Evolutionary conservation across 1,140 invertebrate genomes (phyloP).

Genomic region (Drosophila pandora): DNA sequence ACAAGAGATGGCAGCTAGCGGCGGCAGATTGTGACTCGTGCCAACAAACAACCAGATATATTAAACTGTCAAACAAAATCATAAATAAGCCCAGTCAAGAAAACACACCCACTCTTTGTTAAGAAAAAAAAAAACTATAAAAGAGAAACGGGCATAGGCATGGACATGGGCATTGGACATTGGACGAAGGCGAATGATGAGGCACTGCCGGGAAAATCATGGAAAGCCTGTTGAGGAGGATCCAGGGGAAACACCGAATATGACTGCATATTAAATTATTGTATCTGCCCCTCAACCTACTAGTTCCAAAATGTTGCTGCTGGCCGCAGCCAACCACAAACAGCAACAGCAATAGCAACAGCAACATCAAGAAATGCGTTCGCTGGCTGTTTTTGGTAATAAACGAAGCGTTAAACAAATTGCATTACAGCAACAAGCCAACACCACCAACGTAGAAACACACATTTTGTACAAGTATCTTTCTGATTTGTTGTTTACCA

Average conservation of each 20-base stretch:
- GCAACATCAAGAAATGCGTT: constrained; percentile 56
- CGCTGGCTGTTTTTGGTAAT: constrained; percentile 77
- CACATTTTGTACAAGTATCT: constrained; percentile 38
- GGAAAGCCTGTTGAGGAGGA: background rate
- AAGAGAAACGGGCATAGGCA: background rate
- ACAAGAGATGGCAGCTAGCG: constrained; percentile 36
- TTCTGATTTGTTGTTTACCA: constrained; percentile 56
- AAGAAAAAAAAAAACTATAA: background rate
- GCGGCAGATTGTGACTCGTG: constrained; percentile 47
- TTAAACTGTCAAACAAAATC: constrained; percentile 64
- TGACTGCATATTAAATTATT: constrained; percentile 25
- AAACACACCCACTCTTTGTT: constrained; percentile 40
- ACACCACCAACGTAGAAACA: constrained; percentile 33
- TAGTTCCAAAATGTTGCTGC: constrained; percentile 40
- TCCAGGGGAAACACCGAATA: constrained; percentile 6
- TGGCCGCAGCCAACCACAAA: constrained; percentile 38
- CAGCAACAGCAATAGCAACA: constrained; percentile 15
- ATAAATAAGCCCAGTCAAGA: constrained; percentile 52
- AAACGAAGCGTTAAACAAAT: constrained; percentile 82
- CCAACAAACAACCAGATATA: constrained; percentile 54
- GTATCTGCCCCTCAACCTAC: constrained; percentile 41
- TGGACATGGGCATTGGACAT: background rate
- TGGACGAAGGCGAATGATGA: constrained; percentile 5
- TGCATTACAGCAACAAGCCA: constrained; percentile 70
- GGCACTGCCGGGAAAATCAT: constrained; percentile 4